These are phyloP conservation scores for Eucidaris tribuloides DNA, from an alignment of 35 echinoderm and acorn worm species.

Conservation along the genomic window DNA sequence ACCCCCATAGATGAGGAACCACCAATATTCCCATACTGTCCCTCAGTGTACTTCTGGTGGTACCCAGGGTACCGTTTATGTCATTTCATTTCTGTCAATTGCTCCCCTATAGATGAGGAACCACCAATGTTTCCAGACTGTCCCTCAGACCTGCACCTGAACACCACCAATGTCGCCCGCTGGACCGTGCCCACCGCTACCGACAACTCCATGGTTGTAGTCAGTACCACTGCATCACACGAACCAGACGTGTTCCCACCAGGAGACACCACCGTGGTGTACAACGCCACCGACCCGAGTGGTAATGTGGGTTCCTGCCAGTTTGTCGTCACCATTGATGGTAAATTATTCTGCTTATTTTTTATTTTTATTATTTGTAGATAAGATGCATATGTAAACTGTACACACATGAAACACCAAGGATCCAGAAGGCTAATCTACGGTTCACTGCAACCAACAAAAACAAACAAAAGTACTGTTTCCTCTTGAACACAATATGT, in stretches of 20 bases:
- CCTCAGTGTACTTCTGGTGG: neutral
- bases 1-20: conserved; percentile 23
- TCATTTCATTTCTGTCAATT: too few relatives aligned
- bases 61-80: too few relatives aligned
- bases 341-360: too few relatives aligned
- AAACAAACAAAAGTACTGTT: too few relatives aligned
- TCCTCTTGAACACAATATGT: too few relatives aligned
- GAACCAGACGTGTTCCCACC: neutral
- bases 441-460: too few relatives aligned
- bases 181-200: conserved; percentile 25
- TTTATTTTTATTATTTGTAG: too few relatives aligned
- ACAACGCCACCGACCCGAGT: conserved; percentile 29
- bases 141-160: neutral
- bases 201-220: conserved; percentile 3
- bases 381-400: too few relatives aligned
- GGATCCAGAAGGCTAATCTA: too few relatives aligned
- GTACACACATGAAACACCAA: too few relatives aligned
- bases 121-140: neutral
- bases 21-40: neutral
- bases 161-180: conserved; percentile 18
- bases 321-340: conserved; percentile 27
- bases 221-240: neutral
- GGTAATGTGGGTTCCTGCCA: neutral
- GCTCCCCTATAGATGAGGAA: conserved; percentile 33
- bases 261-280: conserved; percentile 18